Evolutionary conservation across 64 coral and sea anemone species (phyloP).

Genomic region (Astreopora myriophthalma): DNA sequence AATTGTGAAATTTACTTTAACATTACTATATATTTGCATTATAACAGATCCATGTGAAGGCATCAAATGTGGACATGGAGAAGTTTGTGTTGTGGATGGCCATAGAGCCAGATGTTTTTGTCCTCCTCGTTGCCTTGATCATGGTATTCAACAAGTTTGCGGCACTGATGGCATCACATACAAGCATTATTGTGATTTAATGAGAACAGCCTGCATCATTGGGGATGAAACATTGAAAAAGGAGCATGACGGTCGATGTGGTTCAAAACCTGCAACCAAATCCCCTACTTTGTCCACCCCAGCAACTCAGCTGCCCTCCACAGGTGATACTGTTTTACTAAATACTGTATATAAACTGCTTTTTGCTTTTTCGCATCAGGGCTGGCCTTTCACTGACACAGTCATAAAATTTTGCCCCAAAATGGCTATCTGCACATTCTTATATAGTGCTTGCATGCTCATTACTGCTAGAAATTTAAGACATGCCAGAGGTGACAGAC

Average conservation of each 20-base stretch:
- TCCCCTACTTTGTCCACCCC: background rate
- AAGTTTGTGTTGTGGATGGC: constrained; percentile 5
- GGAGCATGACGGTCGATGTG: constrained; percentile 23
- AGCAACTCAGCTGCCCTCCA: background rate
- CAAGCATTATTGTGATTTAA: constrained; percentile 38
- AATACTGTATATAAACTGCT: background rate
- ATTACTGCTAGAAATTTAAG: no score
- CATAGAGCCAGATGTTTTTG: constrained; percentile 9
- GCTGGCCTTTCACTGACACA: no score
- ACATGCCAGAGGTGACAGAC: no score
- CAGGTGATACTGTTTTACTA: background rate
- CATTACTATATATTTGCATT: no score
- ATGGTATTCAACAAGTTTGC: background rate
- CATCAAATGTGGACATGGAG: constrained; percentile 18
- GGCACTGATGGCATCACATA: constrained; percentile 57
- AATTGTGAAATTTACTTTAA: no score
- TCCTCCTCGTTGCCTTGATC: constrained; percentile 15
- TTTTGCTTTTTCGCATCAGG: no score
- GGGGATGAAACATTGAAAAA: constrained; percentile 3
- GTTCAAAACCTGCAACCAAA: background rate
- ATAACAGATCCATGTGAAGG: background rate
- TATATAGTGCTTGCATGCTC: no score
- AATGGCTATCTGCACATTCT: no score
- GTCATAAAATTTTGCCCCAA: no score
- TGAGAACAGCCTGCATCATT: constrained; percentile 35